Evolutionary conservation across 2,888 invertebrate genomes (phyloP).

Genomic region (Sympetrum striolatum): DNA sequence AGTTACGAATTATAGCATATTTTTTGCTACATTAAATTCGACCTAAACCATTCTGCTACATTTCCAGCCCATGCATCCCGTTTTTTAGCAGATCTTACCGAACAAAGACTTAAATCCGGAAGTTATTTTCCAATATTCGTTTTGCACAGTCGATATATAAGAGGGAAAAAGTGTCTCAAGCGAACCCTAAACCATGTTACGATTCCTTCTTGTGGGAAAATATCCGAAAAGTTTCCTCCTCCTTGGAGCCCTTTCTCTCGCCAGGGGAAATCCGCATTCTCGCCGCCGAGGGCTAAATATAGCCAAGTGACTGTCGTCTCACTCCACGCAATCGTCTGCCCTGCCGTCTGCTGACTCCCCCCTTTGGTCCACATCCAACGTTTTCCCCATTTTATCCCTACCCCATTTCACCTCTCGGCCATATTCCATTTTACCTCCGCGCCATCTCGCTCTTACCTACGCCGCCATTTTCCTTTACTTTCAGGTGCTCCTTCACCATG

Average conservation of each 20-base stretch:
- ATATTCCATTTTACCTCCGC: no score
- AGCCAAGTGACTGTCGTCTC: constrained; percentile 20
- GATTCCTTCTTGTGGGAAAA: neutral
- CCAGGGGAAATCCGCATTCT: neutral
- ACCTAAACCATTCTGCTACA: no score
- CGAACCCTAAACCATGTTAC: neutral
- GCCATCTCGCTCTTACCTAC: neutral
- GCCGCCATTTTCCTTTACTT: neutral
- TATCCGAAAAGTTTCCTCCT: neutral
- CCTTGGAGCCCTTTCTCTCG: neutral
- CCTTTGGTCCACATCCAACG: constrained; percentile 34
- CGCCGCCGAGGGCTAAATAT: constrained; percentile 38
- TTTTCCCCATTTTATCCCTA: neutral
- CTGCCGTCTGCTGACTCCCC: neutral
- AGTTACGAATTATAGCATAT: no score
- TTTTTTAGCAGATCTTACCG: no score
- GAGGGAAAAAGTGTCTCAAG: neutral
- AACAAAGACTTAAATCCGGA: no score
- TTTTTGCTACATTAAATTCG: no score
- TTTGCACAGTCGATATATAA: no score
- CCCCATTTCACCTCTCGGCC: neutral
- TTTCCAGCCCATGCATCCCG: no score
- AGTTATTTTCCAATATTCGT: no score
- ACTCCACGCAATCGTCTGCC: constrained; percentile 1
- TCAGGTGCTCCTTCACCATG: no score